Percentiles rank a stretch among this genome's conserved stretches.
phyloP scores from a whole-genome alignment of 2,888 invertebrate genomes.

The Nycteola revayana region DNA sequence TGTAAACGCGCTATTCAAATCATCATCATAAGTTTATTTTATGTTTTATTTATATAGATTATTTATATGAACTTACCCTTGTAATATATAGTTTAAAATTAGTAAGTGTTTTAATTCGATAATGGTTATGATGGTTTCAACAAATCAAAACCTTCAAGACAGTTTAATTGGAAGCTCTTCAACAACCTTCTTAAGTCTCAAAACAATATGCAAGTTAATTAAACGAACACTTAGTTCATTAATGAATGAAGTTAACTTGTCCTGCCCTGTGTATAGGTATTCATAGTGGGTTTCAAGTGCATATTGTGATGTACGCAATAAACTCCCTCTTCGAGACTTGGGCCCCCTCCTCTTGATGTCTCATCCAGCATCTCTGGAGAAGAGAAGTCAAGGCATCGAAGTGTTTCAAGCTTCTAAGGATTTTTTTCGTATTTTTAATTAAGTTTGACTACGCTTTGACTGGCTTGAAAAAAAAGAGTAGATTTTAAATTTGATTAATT shows the following conservation, averaged over 20 bases:
- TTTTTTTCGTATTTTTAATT: no score
- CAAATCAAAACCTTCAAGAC: no score
- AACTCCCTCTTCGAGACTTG: conserved; percentile 39
- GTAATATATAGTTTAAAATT: no score
- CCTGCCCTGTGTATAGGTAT: conserved; percentile 67
- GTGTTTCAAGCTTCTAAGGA: conserved; percentile 10
- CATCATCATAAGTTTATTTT: no score
- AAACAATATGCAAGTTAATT: conserved; percentile 22
- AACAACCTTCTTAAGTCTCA: not conserved
- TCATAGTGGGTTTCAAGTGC: conserved; percentile 77
- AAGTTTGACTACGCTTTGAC: no score
- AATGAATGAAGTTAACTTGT: conserved; percentile 53
- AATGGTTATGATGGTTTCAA: no score
- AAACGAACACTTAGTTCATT: conserved; percentile 30
- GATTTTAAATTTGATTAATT: no score
- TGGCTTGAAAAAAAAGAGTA: no score
- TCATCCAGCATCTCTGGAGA: conserved; percentile 66
- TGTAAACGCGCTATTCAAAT: no score
- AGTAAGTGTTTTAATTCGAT: no score
- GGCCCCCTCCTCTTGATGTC: conserved; percentile 66
- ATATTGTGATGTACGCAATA: conserved; percentile 77
- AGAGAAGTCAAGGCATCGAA: conserved; percentile 48
- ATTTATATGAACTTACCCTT: no score
- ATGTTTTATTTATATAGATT: no score
- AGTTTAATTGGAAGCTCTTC: not conserved